These are phyloP conservation scores for Dexiosoma caninum DNA, from an alignment of 2,888 invertebrate genomes.

Conservation along the genomic window DNA sequence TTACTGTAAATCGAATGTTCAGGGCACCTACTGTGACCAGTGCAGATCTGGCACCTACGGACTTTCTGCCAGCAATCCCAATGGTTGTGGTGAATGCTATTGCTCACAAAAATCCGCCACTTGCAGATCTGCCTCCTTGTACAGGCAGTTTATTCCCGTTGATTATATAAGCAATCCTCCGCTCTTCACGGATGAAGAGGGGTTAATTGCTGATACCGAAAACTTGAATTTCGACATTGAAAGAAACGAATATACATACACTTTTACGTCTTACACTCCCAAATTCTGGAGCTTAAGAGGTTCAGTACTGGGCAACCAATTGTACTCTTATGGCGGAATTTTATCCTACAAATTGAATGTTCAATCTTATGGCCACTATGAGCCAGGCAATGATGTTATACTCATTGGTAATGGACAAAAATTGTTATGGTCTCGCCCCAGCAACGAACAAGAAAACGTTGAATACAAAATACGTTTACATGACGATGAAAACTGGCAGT, in stretches of 20 bases:
- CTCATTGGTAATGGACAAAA: conserved; percentile 88
- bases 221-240: conserved; percentile 79
- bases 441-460: conserved; percentile 65
- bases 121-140: conserved; percentile 81
- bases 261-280: conserved; percentile 78
- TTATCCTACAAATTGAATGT: conserved; percentile 84
- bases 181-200: conserved; percentile 80
- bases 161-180: conserved; percentile 81
- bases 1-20: conserved; percentile 86
- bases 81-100: conserved; percentile 92
- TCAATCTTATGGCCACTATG: conserved; percentile 79
- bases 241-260: conserved; percentile 82
- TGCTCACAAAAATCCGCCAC: conserved; percentile 89
- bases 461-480: conserved; percentile 81
- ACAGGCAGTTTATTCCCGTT: conserved; percentile 83
- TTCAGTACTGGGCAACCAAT: conserved; percentile 84
- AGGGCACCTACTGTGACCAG: conserved; percentile 86
- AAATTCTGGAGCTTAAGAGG: conserved; percentile 88
- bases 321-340: conserved; percentile 91
- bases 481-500: conserved; percentile 85
- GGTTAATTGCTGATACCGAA: conserved; percentile 66
- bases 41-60: conserved; percentile 90
- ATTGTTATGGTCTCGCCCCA: conserved; percentile 82
- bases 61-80: conserved; percentile 82
- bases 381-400: conserved; percentile 88